Evolutionary conservation across 2,113 vertebrate species (phyloP), one percentile per base, ranked within the genome.

Genomic region (Ptilonorhynchus violaceus): DNA sequence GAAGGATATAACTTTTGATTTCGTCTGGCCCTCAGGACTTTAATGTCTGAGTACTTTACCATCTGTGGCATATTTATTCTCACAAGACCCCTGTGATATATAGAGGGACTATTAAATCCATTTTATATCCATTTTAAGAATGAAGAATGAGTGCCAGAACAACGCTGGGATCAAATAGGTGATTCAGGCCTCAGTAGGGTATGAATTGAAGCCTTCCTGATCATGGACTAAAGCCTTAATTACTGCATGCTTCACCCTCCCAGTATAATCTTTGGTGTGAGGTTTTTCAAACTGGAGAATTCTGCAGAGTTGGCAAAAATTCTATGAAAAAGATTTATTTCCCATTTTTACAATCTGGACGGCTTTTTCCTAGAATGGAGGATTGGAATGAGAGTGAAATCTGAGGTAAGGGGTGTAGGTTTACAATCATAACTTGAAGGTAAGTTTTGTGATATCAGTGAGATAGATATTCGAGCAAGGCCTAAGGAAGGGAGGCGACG

Each of bases 1-100:
- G 17, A 88, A 74, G 67, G 74, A 88, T 90, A 92, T 74, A 94
- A 92, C 52, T 93, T 94, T 58, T 93, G 82, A 93, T 93, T 97
- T 93, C 79, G 93, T 95, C 85, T 86, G 55, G 72, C 79, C 79
- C 82, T 90, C 70, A 88, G 64, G 72, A 92, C 31, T 73, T 47
- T 52, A 62, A 62, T 59, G 35, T 80, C 78, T 92, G 60, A 96
- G 42, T 92, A 77, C 76, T 93, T 94, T 60, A 86, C 90, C 90
- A 94, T 96, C 88, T 97, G 93, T 60, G 75, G 85, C 9, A n/a
- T 69, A 92, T 77, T 96, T 93, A 92, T 84, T 93, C 93, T 95
- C 88, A 78, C 20, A 90, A 42, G 85, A 87, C 46, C 7, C 33
- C 63, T 92, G 41, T 92, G 60, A 87, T 86, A 83, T 84, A 92